A percentile compares a stretch with the other conserved stretches of the same genome.
Evolutionary conservation across 2,797 vertebrate genomes (phyloP).

Genomic region (Epinephelus awoara): DNA sequence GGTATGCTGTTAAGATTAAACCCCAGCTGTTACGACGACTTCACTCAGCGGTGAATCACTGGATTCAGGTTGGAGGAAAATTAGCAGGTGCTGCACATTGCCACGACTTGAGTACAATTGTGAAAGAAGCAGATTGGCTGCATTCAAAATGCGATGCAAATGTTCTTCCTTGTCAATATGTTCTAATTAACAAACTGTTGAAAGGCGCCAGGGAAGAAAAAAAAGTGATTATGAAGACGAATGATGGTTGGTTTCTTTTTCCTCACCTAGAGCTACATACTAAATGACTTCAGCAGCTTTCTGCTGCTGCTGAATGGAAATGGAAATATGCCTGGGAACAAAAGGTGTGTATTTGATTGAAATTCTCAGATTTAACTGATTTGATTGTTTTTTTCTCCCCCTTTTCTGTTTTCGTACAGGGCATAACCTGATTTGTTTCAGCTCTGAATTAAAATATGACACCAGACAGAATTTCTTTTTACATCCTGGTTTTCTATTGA

Average conservation of each 20-base stretch:
- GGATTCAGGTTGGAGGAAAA: constrained; percentile 37
- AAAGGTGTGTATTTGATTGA: constrained; percentile 14
- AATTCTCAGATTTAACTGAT: constrained; percentile 15
- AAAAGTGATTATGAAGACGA: constrained; percentile 48
- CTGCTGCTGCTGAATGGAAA: constrained; percentile 53
- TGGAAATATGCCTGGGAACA: constrained; percentile 18
- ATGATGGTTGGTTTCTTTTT: constrained; percentile 43
- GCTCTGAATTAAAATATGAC: constrained; percentile 2
- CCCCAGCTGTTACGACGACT: constrained; percentile 53
- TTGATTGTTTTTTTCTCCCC: constrained; percentile 22
- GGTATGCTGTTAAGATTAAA: constrained; percentile 46
- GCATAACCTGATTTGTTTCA: constrained; percentile 5
- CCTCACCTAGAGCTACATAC: neutral
- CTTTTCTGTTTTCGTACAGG: neutral
- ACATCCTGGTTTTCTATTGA: constrained; percentile 12
- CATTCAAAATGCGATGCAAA: constrained; percentile 46
- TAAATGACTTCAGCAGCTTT: constrained; percentile 54
- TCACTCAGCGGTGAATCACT: constrained; percentile 40
- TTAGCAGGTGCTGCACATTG: constrained; percentile 42
- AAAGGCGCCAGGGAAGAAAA: constrained; percentile 29
- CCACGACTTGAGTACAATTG: constrained; percentile 1
- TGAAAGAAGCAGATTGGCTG: constrained; percentile 40
- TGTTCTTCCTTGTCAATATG: constrained; percentile 49
- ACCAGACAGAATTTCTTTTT: neutral
- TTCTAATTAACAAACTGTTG: constrained; percentile 56